Evolutionary conservation across 53 echinoderm and acorn worm genomes (phyloP).

Genomic region (Astropecten irregularis): DNA sequence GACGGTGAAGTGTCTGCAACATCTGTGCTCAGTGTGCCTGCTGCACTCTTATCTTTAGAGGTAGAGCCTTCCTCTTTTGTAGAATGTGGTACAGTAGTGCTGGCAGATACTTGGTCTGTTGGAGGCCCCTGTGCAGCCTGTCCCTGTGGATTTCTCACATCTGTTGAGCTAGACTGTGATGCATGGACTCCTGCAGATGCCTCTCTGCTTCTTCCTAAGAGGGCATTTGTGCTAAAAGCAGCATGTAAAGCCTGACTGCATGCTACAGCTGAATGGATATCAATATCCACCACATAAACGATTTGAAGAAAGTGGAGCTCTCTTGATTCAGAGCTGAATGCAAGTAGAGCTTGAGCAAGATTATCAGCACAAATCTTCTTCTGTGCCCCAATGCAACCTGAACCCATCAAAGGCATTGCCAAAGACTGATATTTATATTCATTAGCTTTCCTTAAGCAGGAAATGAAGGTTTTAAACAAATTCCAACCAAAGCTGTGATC

Average conservation of each 20-base stretch:
- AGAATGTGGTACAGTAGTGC: no score
- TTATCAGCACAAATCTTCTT: slow-evolving; percentile 34
- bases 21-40: no score
- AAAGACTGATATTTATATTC: background rate
- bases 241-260: background rate
- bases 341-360: slow-evolving; percentile 12
- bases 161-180: no score
- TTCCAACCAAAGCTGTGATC: background rate
- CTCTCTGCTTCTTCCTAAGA: no score
- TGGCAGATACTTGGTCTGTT: no score
- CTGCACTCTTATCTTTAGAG: no score
- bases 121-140: no score
- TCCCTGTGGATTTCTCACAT: no score
- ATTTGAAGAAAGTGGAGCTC: background rate
- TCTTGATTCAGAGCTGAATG: background rate
- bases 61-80: no score
- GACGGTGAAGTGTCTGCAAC: no score
- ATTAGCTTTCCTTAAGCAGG: slow-evolving; percentile 12
- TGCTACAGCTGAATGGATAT: slow-evolving; percentile 37
- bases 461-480: slow-evolving; percentile 17
- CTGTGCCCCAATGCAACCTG: slow-evolving; percentile 14
- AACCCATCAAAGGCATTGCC: slow-evolving; percentile 49
- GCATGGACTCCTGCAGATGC: no score
- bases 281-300: slow-evolving; percentile 58
- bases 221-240: background rate